Conservation (phyloP, 2,797 vertebrate species). For the Oreortyx pictus region DNA sequence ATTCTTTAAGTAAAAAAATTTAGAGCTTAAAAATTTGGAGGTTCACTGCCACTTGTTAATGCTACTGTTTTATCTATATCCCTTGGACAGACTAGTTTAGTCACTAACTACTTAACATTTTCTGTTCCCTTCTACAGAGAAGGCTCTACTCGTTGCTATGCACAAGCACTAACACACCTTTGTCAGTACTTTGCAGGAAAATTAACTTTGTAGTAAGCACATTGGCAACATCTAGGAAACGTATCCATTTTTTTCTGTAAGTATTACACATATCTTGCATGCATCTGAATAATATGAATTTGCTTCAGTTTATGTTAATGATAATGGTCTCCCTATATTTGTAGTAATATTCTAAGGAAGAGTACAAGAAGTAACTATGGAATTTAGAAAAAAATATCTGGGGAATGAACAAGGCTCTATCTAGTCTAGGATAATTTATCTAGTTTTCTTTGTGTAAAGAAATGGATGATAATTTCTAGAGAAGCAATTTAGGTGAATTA, state of each 20-base stretch:
- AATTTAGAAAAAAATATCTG: background rate
- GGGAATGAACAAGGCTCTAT: background rate
- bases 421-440: background rate
- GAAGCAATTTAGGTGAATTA: background rate
- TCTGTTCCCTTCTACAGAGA: background rate
- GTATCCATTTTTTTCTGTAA: conserved; percentile 17
- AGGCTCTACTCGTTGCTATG: background rate
- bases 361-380: background rate
- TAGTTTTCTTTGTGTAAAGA: background rate
- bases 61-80: background rate
- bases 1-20: background rate
- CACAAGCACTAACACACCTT: background rate
- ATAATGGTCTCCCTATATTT: background rate
- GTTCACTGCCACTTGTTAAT: background rate
- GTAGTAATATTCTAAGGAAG: background rate
- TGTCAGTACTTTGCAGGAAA: background rate
- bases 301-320: background rate
- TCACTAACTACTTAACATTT: background rate
- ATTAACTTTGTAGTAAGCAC: background rate
- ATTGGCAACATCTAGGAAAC: background rate
- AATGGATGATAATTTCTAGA: background rate
- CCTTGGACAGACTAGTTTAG: background rate
- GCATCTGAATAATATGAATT: conserved; percentile 1
- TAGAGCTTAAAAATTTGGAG: background rate
- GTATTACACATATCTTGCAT: background rate